phyloP scores from a whole-genome alignment of 1,140 invertebrate species.

The Magallana ariakensis region DNA sequence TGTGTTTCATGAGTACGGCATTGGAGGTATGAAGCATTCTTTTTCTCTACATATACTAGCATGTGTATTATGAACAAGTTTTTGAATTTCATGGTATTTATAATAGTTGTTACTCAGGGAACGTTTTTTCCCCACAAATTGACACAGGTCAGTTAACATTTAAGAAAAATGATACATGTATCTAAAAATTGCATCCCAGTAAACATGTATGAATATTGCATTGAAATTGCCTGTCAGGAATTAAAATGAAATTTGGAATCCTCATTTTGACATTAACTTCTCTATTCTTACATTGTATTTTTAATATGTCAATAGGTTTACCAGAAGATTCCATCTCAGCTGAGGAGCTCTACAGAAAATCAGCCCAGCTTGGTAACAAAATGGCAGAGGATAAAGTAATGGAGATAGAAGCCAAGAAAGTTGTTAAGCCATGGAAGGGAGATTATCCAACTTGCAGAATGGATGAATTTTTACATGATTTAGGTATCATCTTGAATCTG shows the following conservation, averaged over 20 bases:
- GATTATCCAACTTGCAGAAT: conserved; percentile 31
- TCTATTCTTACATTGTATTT: too few relatives aligned
- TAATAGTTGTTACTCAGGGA: neutral
- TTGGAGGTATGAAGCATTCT: conserved; percentile 71
- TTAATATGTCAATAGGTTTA: conserved; percentile 59
- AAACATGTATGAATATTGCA: too few relatives aligned
- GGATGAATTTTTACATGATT: neutral
- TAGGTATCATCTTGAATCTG: neutral
- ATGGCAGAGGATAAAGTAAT: conserved; percentile 60
- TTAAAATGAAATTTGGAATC: too few relatives aligned
- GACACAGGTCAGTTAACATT: too few relatives aligned
- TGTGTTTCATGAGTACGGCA: conserved; percentile 70
- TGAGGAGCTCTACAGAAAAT: conserved; percentile 63
- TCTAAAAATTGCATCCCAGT: too few relatives aligned
- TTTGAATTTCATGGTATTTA: neutral
- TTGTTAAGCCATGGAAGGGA: conserved; percentile 50
- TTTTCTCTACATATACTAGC: neutral
- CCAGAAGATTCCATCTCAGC: conserved; percentile 63
- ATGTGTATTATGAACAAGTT: neutral
- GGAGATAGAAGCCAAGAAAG: conserved; percentile 50
- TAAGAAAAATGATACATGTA: too few relatives aligned
- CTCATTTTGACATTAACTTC: too few relatives aligned
- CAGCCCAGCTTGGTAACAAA: conserved; percentile 67
- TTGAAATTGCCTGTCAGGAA: too few relatives aligned
- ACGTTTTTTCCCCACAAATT: too few relatives aligned